phyloP scores from a whole-genome alignment of 2,113 vertebrate species.

The Thamnophis sirtalis region DNA sequence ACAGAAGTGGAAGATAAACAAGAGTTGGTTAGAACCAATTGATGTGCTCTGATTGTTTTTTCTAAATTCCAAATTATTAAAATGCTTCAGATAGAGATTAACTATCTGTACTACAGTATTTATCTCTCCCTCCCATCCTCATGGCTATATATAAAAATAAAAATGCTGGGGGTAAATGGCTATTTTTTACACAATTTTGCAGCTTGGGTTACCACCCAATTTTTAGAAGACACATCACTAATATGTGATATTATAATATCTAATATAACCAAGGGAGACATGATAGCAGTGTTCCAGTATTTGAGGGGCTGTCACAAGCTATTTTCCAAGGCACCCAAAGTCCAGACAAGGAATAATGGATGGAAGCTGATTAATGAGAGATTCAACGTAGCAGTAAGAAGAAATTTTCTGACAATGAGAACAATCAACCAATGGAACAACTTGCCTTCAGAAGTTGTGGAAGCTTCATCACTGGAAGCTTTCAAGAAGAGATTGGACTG shows the following conservation, averaged over 20 bases:
- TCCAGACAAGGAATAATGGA: too few species aligned
- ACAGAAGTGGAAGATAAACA: slow-evolving; percentile 43
- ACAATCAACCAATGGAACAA: too few species aligned
- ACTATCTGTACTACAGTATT: slow-evolving; percentile 43
- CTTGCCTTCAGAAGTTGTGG: too few species aligned
- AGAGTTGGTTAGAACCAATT: slow-evolving; percentile 36
- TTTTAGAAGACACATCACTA: slow-evolving; percentile 6
- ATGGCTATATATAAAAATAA: slow-evolving; percentile 6
- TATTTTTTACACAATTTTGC: slow-evolving; percentile 10
- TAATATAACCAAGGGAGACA: too few species aligned
- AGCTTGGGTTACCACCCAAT: not conserved
- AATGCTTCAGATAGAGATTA: slow-evolving; percentile 31
- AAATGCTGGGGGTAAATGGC: slow-evolving; percentile 16
- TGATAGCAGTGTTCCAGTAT: too few species aligned
- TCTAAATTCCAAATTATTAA: slow-evolving; percentile 46
- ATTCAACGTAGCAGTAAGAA: too few species aligned
- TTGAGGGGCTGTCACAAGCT: too few species aligned
- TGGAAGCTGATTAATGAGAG: too few species aligned
- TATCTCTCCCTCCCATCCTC: slow-evolving; percentile 9
- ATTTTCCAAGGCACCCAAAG: too few species aligned
- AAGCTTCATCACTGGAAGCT: too few species aligned
- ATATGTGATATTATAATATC: not conserved
- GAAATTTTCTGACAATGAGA: too few species aligned
- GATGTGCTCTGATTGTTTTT: slow-evolving; percentile 39
- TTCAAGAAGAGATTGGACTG: too few species aligned